Evolutionary conservation across 2,888 invertebrate species (phyloP), one percentile per base, ranked within the genome.

Genomic region (Oxytorus armatus): DNA sequence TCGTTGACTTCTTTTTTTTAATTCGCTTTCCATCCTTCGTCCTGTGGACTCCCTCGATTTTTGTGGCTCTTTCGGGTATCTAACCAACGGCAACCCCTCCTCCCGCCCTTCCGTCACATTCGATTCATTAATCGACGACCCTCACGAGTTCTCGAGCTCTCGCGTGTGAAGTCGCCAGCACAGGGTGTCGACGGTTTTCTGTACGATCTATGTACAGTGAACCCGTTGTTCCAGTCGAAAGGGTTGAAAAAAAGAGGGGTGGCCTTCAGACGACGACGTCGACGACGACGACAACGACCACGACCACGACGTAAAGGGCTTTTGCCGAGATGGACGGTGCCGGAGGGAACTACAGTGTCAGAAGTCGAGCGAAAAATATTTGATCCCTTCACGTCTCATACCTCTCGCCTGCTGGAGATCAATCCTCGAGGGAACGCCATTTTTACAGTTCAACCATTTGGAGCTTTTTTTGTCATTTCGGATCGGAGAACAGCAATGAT

Each of bases 91-190:
- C 33, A 14, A 49, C 47, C 14, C 49, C 65, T n/a, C 55, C 63
- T 72, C 63, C 63, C 68, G 36, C 16, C 36, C 25, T 53, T 53
- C 21, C 44, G 72, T 84, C 82, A 57, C 77, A 82, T 81, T 83
- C 79, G 77, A 86, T 84, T 87, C 83, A 82, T 85, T 84, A 82
- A 85, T 85, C 79, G 82, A 79, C 79, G 69, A 79, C 74, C 59
- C 77, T 63, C 70, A 23, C 57, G 59, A 57, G 65, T 55, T 51
- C 36, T 63, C 33, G 47, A 44, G 70, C 69, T 53, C 51, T 66
- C 66, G 44, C 39, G 33, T 51, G 42, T 51, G 42, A 70, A 77
- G 74, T 79, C 74, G 16, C 76, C 42, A 63, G 16, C 25, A 18
- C 47, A 18, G 63, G 8, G 29, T 23, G 70, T 65, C 57, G 29